Percentiles rank a stretch among this genome's conserved stretches.
phyloP scores from a whole-genome alignment of 2,113 vertebrate species.

The Nettapus auritus region DNA sequence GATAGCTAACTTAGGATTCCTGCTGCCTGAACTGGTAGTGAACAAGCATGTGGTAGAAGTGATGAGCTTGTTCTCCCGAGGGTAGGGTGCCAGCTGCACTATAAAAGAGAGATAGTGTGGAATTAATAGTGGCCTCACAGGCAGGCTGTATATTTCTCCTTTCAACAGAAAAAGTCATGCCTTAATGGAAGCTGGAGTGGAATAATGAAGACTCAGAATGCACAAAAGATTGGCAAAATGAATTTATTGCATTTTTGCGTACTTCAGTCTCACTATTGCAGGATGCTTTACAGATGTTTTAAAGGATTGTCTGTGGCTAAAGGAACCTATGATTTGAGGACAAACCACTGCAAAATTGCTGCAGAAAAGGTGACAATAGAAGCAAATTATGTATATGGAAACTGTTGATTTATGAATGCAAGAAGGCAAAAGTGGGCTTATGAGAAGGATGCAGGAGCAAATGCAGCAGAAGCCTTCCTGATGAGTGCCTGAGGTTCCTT shows the following conservation, averaged over 20 bases:
- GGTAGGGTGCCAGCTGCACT: slow-evolving; percentile 74
- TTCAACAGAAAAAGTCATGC: slow-evolving; percentile 46
- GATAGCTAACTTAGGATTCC: slow-evolving; percentile 61
- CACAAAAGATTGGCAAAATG: slow-evolving; percentile 1
- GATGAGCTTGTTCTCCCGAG: slow-evolving; percentile 69
- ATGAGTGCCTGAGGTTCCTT: not conserved
- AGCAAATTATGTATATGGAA: not conserved
- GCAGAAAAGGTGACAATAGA: not conserved
- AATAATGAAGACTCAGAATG: not conserved
- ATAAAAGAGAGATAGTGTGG: slow-evolving; percentile 68
- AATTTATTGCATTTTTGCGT: slow-evolving; percentile 4
- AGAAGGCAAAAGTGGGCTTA: not conserved
- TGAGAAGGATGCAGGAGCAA: not conserved
- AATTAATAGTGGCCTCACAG: slow-evolving; percentile 73
- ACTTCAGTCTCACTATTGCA: not conserved
- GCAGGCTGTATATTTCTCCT: slow-evolving; percentile 58
- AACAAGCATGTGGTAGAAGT: slow-evolving; percentile 70
- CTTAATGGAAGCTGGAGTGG: slow-evolving; percentile 32
- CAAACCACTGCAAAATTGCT: not conserved
- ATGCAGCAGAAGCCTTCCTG: not conserved
- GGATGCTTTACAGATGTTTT: not conserved
- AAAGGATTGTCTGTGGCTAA: not conserved
- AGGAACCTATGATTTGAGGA: not conserved
- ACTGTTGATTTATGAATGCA: not conserved
- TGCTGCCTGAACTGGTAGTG: slow-evolving; percentile 68